phyloP scores from a whole-genome alignment of 2,113 vertebrate species.

The Scartelaos histophorus region DNA sequence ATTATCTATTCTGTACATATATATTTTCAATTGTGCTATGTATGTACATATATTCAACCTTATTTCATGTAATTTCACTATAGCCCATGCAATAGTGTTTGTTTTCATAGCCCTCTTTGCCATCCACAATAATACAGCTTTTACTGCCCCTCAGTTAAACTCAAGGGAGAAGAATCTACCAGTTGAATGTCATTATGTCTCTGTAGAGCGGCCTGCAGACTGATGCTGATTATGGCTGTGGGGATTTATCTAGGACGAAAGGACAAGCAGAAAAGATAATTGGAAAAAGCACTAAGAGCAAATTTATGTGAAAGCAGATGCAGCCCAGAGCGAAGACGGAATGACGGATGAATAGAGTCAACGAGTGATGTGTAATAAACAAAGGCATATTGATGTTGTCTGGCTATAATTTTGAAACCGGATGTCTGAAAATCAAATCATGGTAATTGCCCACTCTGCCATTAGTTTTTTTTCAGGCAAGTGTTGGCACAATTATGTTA shows the following conservation, averaged over 20 bases:
- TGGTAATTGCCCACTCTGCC: too few relatives aligned
- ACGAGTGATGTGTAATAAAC: not conserved
- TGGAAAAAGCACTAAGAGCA: not conserved
- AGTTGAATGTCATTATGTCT: not conserved
- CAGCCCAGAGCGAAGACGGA: not conserved
- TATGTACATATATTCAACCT: too few relatives aligned
- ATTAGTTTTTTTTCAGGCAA: too few relatives aligned
- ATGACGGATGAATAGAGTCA: not conserved
- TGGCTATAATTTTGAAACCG: not conserved
- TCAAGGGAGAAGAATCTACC: not conserved
- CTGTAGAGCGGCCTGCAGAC: constrained; percentile 22
- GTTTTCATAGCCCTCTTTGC: not conserved
- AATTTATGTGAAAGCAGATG: constrained; percentile 2
- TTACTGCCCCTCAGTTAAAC: not conserved
- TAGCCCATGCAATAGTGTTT: not conserved
- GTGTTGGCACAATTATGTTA: too few relatives aligned
- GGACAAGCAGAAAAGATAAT: constrained; percentile 14
- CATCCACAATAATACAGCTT: not conserved
- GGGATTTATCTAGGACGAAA: not conserved
- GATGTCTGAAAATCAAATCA: not conserved
- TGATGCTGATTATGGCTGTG: constrained; percentile 4
- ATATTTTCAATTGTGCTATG: too few relatives aligned
- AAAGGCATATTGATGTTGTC: not conserved
- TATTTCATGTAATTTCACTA: not conserved
- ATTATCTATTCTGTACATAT: not conserved